Conservation (phyloP, 92 coral and sea anemone species). For the Parazoanthus atlanticus region DNA sequence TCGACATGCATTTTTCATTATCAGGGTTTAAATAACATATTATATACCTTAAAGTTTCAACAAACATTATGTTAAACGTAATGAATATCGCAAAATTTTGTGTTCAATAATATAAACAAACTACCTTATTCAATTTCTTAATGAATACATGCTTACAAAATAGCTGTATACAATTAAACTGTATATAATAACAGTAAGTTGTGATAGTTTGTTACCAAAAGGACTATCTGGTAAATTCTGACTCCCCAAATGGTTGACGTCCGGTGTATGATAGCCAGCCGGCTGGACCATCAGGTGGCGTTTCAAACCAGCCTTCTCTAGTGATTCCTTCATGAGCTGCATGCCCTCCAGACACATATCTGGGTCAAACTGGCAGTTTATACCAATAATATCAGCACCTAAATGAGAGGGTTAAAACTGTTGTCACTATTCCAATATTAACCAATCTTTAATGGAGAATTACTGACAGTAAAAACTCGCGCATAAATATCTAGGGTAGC, state of each 20-base stretch:
- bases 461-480: too few species aligned
- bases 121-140: not conserved
- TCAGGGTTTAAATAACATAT: too few species aligned
- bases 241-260: conserved; percentile 51
- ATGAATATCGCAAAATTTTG: not conserved
- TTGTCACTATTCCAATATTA: conserved; percentile 51
- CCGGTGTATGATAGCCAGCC: conserved; percentile 52
- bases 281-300: not conserved
- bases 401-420: not conserved
- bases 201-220: conserved; percentile 49
- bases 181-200: not conserved
- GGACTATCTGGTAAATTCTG: conserved; percentile 63
- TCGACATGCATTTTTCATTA: too few species aligned
- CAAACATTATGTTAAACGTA: too few species aligned
- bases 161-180: too few species aligned
- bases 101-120: not conserved
- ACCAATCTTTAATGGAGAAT: too few species aligned
- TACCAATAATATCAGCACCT: conserved; percentile 56
- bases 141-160: too few species aligned
- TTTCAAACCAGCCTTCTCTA: conserved; percentile 58
- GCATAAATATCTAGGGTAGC: too few species aligned
- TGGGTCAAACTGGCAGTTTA: conserved; percentile 65
- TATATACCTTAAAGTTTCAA: too few species aligned
- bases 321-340: conserved; percentile 39
- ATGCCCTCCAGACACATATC: too few species aligned